These are phyloP conservation scores for Ptilonorhynchus violaceus DNA, from an alignment of 2,113 vertebrate genomes.

Conservation along the genomic window DNA sequence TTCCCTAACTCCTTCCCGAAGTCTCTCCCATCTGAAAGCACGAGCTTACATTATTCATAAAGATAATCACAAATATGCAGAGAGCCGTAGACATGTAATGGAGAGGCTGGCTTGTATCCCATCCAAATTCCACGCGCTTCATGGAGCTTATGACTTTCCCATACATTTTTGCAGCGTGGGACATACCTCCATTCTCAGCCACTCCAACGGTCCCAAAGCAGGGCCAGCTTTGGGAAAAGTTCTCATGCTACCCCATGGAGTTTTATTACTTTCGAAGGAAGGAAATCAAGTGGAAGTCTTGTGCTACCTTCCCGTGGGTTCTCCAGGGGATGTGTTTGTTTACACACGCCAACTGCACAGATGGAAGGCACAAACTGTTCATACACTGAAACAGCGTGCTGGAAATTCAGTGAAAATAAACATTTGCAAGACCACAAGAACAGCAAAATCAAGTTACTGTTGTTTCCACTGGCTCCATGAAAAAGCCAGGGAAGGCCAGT, in stretches of 20 bases:
- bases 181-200: not conserved
- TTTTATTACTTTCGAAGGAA: not conserved
- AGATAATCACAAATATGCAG: conserved; percentile 60
- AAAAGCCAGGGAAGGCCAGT: not conserved
- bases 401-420: not conserved
- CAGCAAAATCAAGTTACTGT: not conserved
- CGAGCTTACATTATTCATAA: conserved; percentile 57
- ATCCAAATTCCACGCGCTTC: conserved; percentile 33
- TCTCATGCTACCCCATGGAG: conserved; percentile 10
- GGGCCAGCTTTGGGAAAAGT: not conserved
- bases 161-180: conserved; percentile 24
- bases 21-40: conserved; percentile 27
- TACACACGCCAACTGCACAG: not conserved
- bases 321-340: not conserved
- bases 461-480: not conserved
- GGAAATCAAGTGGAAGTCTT: not conserved
- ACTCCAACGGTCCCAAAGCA: not conserved
- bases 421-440: not conserved
- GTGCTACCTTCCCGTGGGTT: not conserved
- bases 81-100: conserved; percentile 28
- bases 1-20: not conserved
- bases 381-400: not conserved
- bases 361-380: not conserved
- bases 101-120: conserved; percentile 33
- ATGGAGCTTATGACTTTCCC: conserved; percentile 50